phyloP scores from a whole-genome alignment of 92 coral and sea anemone species.

The Epizoanthus illoricatus region DNA sequence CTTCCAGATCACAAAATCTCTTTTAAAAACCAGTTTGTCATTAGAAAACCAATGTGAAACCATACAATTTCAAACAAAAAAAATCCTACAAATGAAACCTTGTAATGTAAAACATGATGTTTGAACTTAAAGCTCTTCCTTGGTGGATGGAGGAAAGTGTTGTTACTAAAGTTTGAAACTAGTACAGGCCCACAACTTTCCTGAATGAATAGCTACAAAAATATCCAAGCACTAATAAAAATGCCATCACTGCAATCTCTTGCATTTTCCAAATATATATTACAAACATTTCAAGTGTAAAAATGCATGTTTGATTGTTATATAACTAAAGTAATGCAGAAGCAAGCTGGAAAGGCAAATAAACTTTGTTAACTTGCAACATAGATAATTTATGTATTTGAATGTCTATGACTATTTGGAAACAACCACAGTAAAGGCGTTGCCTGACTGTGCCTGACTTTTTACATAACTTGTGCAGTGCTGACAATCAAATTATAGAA shows the following conservation, averaged over 20 bases:
- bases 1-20: too few relatives aligned
- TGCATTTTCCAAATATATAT: neutral
- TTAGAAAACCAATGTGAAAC: too few relatives aligned
- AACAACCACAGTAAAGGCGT: too few relatives aligned
- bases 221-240: neutral
- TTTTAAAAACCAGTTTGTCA: too few relatives aligned
- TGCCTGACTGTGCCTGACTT: too few relatives aligned
- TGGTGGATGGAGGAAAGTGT: neutral
- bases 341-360: neutral
- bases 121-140: neutral
- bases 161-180: neutral
- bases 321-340: neutral
- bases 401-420: too few relatives aligned
- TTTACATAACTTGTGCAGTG: too few relatives aligned
- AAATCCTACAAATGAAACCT: neutral
- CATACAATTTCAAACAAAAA: too few relatives aligned
- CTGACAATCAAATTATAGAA: too few relatives aligned
- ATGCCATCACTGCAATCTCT: neutral
- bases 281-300: constrained; percentile 3
- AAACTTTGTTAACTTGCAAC: too few relatives aligned
- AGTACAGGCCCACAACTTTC: neutral
- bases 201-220: constrained; percentile 2
- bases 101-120: neutral
- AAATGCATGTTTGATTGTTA: neutral
- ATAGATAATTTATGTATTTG: too few relatives aligned